Evolutionary conservation across 2,797 vertebrate genomes (phyloP).

Genomic region (Centropyge bicolor): DNA sequence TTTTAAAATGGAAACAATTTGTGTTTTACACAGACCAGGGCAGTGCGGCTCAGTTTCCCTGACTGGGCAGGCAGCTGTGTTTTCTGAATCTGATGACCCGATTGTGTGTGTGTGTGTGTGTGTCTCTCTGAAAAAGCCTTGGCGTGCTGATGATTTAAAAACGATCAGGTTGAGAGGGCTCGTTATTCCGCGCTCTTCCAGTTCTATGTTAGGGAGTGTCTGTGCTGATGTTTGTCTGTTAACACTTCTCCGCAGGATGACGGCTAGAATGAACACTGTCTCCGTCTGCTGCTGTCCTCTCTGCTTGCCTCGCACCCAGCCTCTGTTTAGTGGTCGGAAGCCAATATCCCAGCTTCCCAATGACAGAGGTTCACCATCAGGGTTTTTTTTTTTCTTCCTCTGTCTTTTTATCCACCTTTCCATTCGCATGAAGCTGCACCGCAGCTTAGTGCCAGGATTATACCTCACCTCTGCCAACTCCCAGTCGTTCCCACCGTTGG

Average conservation of each 20-base stretch:
- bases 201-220: conserved; percentile 65
- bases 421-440: conserved; percentile 54
- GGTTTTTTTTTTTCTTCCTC: neutral
- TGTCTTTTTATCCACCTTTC: conserved; percentile 64
- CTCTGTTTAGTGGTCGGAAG: conserved; percentile 64
- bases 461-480: conserved; percentile 59
- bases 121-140: conserved; percentile 36
- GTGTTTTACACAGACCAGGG: conserved; percentile 69
- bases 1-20: conserved; percentile 79
- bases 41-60: conserved; percentile 58
- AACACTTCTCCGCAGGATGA: conserved; percentile 60
- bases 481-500: conserved; percentile 55
- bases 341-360: conserved; percentile 58
- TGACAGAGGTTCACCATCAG: conserved; percentile 45
- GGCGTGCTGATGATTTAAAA: conserved; percentile 73
- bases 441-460: conserved; percentile 61
- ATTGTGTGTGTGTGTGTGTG: conserved; percentile 45
- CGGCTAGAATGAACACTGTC: conserved; percentile 45
- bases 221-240: conserved; percentile 69
- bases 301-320: conserved; percentile 59
- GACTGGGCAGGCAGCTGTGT: conserved; percentile 71
- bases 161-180: conserved; percentile 66
- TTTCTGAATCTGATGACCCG: conserved; percentile 62
- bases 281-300: conserved; percentile 57
- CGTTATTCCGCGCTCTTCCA: conserved; percentile 64